phyloP scores from a whole-genome alignment of 1,140 invertebrate genomes.

The Brachionus sp. region DNA sequence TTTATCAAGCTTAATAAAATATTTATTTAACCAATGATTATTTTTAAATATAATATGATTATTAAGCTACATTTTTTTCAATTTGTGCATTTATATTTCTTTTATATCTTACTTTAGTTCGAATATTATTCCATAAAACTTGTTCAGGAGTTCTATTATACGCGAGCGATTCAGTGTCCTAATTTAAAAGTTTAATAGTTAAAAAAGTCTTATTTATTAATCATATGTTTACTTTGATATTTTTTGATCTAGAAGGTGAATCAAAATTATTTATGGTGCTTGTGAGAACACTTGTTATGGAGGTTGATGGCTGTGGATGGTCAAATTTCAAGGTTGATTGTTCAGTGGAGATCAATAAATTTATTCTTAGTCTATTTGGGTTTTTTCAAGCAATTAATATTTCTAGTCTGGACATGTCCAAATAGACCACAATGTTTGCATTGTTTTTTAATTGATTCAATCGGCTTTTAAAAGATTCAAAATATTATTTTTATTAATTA shows the following conservation, averaged over 20 bases:
- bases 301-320: background rate
- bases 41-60: background rate
- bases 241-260: background rate
- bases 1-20: background rate
- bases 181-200: background rate
- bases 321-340: background rate
- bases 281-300: background rate
- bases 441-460: background rate
- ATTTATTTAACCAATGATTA: background rate
- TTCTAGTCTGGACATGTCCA: background rate
- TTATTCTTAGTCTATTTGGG: background rate
- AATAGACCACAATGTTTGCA: conserved; percentile 3
- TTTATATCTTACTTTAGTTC: background rate
- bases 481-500: background rate
- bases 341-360: background rate
- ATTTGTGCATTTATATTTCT: background rate
- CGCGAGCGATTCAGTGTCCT: background rate
- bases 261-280: background rate
- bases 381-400: conserved; percentile 4
- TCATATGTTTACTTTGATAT: background rate
- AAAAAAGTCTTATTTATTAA: background rate
- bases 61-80: background rate
- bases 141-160: background rate
- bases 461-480: background rate
- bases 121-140: background rate